phyloP scores from a whole-genome alignment of 2,888 invertebrate species.

The Clivina fossor region DNA sequence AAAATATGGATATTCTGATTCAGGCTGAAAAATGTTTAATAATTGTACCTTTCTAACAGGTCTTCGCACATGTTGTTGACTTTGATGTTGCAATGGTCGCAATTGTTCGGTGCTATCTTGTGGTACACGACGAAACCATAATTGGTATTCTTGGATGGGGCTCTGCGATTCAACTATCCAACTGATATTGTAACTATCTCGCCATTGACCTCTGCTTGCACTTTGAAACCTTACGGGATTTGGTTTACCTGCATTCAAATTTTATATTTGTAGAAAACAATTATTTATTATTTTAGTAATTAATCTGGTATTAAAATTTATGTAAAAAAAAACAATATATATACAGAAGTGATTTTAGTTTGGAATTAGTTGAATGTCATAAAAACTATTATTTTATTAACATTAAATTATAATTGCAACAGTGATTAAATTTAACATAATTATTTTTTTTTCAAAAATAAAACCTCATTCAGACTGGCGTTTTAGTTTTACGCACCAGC shows the following conservation, averaged over 20 bases:
- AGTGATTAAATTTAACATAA: too few species aligned
- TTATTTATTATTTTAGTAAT: too few species aligned
- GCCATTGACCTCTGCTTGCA: constrained; percentile 61
- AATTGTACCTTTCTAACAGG: constrained; percentile 46
- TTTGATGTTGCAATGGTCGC: constrained; percentile 54
- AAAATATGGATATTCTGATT: background rate
- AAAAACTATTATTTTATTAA: too few species aligned
- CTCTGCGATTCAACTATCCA: constrained; percentile 69
- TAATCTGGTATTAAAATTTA: too few species aligned
- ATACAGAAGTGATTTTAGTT: too few species aligned
- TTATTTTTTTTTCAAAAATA: too few species aligned
- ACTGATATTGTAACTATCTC: constrained; percentile 66
- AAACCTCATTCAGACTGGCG: too few species aligned
- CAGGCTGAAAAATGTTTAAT: background rate
- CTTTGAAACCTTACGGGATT: constrained; percentile 66
- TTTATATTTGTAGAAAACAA: too few species aligned
- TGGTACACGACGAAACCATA: constrained; percentile 64
- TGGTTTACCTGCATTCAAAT: constrained; percentile 63
- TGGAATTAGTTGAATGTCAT: too few species aligned
- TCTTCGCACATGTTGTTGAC: constrained; percentile 45
- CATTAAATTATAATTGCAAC: too few species aligned
- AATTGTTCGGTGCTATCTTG: constrained; percentile 48
- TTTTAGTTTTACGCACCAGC: too few species aligned
- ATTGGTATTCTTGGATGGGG: constrained; percentile 67
- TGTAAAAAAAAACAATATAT: too few species aligned